These are phyloP conservation scores for Lethocerus indicus DNA, from an alignment of 1,140 invertebrate species.

Conservation along the genomic window DNA sequence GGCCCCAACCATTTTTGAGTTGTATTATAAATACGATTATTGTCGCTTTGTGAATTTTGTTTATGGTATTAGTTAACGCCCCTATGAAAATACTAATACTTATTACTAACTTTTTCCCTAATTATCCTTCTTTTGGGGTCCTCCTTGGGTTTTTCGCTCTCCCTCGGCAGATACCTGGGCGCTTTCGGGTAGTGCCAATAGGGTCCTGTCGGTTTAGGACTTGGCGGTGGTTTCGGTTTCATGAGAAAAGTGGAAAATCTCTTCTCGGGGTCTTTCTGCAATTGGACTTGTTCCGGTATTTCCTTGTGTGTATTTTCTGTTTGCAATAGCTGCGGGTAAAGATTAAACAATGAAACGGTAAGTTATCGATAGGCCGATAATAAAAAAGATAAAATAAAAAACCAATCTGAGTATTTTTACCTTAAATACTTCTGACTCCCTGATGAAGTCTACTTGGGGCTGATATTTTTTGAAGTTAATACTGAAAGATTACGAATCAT, in stretches of 20 bases:
- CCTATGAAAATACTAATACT: no score
- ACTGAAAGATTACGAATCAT: constrained; percentile 23
- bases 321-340: constrained; percentile 17
- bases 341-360: neutral
- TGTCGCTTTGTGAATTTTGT: no score
- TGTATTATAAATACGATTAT: no score
- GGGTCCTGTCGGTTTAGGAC: constrained; percentile 10
- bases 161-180: constrained; percentile 8
- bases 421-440: constrained; percentile 48
- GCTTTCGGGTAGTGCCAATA: constrained; percentile 7
- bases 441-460: constrained; percentile 39
- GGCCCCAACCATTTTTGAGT: no score
- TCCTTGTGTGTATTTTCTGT: constrained; percentile 19
- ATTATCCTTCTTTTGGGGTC: no score
- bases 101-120: no score
- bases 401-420: constrained; percentile 1
- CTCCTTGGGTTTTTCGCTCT: neutral
- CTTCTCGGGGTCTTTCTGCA: constrained; percentile 20
- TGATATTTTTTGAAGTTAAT: constrained; percentile 49
- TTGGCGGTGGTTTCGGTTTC: constrained; percentile 15
- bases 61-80: no score
- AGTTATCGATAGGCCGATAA: no score
- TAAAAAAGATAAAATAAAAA: neutral
- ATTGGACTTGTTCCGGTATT: constrained; percentile 19
- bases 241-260: constrained; percentile 21